Percentiles rank a stretch among this genome's conserved stretches.
Evolutionary conservation across 2,797 vertebrate genomes (phyloP).

Genomic region (Monodelphis domestica): DNA sequence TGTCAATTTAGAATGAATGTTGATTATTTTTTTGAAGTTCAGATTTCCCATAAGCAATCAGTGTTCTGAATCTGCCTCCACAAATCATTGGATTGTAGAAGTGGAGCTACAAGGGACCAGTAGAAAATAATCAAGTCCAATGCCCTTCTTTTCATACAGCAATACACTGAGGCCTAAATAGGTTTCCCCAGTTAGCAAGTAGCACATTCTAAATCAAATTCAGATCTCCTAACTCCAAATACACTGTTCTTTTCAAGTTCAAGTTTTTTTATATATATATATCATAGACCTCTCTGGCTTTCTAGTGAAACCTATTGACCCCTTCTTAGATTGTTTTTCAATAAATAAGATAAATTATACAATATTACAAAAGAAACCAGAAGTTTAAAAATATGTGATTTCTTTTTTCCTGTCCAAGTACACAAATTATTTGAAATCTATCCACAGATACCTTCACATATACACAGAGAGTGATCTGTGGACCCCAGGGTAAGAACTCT

Average conservation of each 20-base stretch:
- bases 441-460: neutral
- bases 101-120: neutral
- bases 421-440: neutral
- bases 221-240: neutral
- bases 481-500: neutral
- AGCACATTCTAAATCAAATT: neutral
- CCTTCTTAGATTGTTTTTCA: neutral
- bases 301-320: neutral
- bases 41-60: neutral
- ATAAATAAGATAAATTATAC: neutral
- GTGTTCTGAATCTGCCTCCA: neutral
- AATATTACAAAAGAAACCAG: neutral
- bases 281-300: neutral
- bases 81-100: neutral
- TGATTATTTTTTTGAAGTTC: neutral
- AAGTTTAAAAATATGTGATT: neutral
- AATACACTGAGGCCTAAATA: neutral
- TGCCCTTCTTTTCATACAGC: neutral
- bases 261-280: too few relatives aligned
- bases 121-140: neutral
- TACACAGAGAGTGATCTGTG: neutral
- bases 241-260: neutral
- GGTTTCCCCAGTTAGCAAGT: neutral
- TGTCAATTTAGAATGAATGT: conserved; percentile 18
- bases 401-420: neutral